Conservation (phyloP, 2,797 vertebrate species). For the Periparus ater region DNA sequence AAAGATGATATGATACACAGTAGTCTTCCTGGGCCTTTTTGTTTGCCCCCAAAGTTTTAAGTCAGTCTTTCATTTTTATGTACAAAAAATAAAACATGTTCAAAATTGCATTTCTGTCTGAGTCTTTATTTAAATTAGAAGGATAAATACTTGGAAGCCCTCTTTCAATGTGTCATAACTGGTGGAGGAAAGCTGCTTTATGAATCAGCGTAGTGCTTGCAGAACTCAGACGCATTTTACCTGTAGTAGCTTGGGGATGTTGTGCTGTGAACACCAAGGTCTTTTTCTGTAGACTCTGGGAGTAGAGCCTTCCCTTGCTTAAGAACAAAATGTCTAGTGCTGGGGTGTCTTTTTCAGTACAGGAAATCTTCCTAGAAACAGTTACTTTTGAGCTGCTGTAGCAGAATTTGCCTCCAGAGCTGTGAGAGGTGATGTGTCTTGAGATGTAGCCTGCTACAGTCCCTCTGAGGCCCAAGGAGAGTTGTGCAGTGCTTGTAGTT, state of each 20-base stretch:
- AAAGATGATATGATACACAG: neutral
- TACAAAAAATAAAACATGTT: slow-evolving; percentile 74
- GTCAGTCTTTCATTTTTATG: slow-evolving; percentile 57
- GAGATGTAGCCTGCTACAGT: neutral
- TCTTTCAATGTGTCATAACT: neutral
- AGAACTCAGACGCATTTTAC: neutral
- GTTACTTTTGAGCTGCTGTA: fast-evolving
- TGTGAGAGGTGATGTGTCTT: fast-evolving
- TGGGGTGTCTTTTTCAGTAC: neutral
- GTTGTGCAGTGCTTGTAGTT: neutral
- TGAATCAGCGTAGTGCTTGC: neutral
- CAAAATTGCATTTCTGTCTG: slow-evolving; percentile 63
- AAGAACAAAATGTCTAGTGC: neutral
- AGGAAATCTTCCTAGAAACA: neutral
- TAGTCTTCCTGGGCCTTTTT: slow-evolving; percentile 52
- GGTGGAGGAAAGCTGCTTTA: neutral
- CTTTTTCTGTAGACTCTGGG: neutral
- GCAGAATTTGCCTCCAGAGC: neutral
- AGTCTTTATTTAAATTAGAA: slow-evolving; percentile 70
- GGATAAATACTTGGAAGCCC: neutral
- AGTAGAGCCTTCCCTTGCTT: neutral
- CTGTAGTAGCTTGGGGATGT: neutral
- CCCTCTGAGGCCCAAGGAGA: neutral
- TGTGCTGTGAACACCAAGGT: neutral
- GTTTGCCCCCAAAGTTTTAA: slow-evolving; percentile 44